These are phyloP conservation scores for Carcina quercana DNA, from an alignment of 2,888 invertebrate genomes.

Conservation along the genomic window DNA sequence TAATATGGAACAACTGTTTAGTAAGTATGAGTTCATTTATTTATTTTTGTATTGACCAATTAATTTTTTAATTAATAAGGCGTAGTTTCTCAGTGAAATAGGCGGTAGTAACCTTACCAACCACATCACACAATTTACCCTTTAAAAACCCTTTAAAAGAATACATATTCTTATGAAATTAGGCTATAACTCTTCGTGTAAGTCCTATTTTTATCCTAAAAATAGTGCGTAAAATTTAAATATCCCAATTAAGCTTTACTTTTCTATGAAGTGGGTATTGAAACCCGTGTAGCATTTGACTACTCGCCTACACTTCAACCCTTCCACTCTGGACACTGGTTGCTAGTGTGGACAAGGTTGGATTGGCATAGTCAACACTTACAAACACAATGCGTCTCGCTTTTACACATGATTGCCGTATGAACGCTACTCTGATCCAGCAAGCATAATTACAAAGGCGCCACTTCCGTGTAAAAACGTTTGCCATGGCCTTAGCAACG, in stretches of 20 bases:
- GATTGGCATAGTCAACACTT: too few relatives aligned
- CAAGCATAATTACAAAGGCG: too few relatives aligned
- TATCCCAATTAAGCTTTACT: conserved; percentile 66
- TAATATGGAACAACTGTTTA: too few relatives aligned
- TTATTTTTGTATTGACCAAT: not conserved
- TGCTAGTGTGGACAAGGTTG: too few relatives aligned
- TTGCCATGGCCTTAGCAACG: too few relatives aligned
- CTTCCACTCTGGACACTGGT: too few relatives aligned
- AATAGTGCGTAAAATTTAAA: conserved; percentile 37
- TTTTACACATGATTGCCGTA: too few relatives aligned
- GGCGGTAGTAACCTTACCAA: conserved; percentile 19
- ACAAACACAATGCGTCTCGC: too few relatives aligned
- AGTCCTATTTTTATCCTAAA: conserved; percentile 59
- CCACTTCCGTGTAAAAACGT: too few relatives aligned
- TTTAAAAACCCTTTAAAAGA: conserved; percentile 19
- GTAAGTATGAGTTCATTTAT: too few relatives aligned
- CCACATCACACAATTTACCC: conserved; percentile 1
- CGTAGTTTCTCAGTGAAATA: conserved; percentile 27
- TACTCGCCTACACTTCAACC: too few relatives aligned
- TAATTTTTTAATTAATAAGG: not conserved
- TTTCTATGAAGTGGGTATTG: conserved; percentile 56
- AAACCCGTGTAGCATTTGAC: conserved; percentile 39
- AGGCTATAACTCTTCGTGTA: conserved; percentile 64
- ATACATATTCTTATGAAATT: conserved; percentile 69
- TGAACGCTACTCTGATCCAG: too few relatives aligned